Conservation (phyloP, 2,113 vertebrate genomes). For the Sprattus sprattus region DNA sequence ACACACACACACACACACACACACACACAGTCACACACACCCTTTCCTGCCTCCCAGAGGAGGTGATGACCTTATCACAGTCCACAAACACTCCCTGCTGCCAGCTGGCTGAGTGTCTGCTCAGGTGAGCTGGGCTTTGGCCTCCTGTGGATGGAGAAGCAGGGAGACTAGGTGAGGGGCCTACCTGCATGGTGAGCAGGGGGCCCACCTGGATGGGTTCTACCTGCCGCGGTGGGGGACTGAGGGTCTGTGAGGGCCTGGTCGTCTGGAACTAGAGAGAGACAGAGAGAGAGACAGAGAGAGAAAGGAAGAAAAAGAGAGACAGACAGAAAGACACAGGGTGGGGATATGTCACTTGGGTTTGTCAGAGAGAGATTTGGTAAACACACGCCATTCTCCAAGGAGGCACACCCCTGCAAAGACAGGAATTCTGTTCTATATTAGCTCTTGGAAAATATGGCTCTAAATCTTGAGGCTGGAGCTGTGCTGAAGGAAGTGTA, state of each 20-base stretch:
- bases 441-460: constrained; percentile 22
- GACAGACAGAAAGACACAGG: background rate
- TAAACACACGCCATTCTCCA: constrained; percentile 36
- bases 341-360: background rate
- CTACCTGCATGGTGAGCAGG: constrained; percentile 36
- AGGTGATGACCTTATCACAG: constrained; percentile 39
- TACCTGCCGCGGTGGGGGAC: constrained; percentile 16
- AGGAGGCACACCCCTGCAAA: background rate
- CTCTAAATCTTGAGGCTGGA: background rate
- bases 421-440: constrained; percentile 37
- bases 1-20: background rate
- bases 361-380: constrained; percentile 5
- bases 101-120: background rate
- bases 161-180: background rate
- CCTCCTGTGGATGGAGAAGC: background rate
- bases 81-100: constrained; percentile 20
- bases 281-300: background rate
- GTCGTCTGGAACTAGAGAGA: constrained; percentile 33
- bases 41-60: constrained; percentile 35
- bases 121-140: background rate
- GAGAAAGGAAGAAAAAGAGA: background rate
- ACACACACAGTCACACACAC: constrained; percentile 28
- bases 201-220: background rate
- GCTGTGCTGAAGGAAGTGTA: background rate
- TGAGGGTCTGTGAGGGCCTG: constrained; percentile 34